Base-by-base conservation (phyloP, 2,113 vertebrate species). In the Ia io region DNA sequence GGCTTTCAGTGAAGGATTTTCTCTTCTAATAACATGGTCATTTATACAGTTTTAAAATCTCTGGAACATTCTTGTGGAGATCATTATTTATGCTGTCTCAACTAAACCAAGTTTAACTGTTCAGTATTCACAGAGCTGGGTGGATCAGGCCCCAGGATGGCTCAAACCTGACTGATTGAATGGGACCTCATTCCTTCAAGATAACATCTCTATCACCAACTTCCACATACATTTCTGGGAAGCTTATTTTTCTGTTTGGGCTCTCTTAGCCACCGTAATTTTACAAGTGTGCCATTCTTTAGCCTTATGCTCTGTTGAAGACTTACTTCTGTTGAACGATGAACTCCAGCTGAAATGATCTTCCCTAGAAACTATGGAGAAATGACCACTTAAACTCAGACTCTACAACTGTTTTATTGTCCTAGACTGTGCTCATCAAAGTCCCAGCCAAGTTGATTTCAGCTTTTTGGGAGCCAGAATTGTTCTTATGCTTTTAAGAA, bases 271-370 rank as follows among this genome's bases (percentile, higher is more conserved):
- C 90, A 76, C 80, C 73, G 51, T 84, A 59, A 90, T 95, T 96
- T 92, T 96, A 94, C 69, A 35, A 49, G 25, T 74, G 25, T 89
- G 28, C 65, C 18, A 1, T 86, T 32, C 65, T 88, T 65, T 82
- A 35, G 4, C 30, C 77, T 40, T 70, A 6, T 91, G 44, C 56
- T 63, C 51, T 40, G 17, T 22, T 92, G 88, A 84, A 90, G 69
- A 49, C 91, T 91, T 90, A 49, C 91, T 88, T 90, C 44, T 30
- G 0, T 6, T 88, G 92, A 87, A 61, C 30, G 2, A 56, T 78
- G 14, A 73, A 63, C 90, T 96, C 85, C 90, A 89, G 74, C 88
- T 95, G 83, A 93, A 97, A 97, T 96, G 95, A 95, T 93, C 93
- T 95, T 96, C 91, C 85, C 65, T n/a, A 14, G 71, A 93, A 95